These are phyloP conservation scores for Lepus europaeus DNA, from an alignment of 2,113 vertebrate genomes.

Conservation along the genomic window DNA sequence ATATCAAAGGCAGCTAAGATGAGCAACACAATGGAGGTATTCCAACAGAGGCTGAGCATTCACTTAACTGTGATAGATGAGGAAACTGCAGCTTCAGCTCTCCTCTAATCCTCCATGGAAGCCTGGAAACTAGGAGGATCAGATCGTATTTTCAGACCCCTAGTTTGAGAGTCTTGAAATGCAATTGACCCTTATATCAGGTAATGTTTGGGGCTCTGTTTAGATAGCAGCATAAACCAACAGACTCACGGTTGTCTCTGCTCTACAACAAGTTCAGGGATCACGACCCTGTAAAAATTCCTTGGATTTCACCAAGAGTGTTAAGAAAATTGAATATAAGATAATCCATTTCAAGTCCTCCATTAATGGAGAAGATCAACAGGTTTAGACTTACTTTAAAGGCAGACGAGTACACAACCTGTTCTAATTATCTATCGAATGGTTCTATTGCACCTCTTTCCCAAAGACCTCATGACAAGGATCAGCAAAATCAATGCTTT, in stretches of 20 bases:
- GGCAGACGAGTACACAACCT: neutral
- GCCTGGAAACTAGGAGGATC: neutral
- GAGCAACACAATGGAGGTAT: neutral
- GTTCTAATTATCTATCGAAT: neutral
- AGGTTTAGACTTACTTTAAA: neutral
- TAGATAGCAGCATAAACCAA: neutral
- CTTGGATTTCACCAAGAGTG: neutral
- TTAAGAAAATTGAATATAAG: neutral
- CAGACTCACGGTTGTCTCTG: neutral
- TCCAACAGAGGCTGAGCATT: neutral
- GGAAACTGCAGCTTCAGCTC: neutral
- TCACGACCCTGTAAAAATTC: neutral
- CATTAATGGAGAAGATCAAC: neutral
- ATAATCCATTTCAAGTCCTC: neutral
- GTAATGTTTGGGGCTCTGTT: neutral
- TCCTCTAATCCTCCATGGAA: neutral
- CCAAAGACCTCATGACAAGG: neutral
- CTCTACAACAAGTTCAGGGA: neutral
- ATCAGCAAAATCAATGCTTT: neutral
- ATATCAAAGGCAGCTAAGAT: neutral
- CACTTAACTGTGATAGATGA: neutral
- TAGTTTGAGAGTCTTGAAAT: neutral
- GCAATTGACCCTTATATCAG: neutral
- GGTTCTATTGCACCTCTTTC: neutral
- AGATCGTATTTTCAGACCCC: neutral